Conservation (phyloP, 2,797 vertebrate species). For the Gymnodraco acuticeps region DNA sequence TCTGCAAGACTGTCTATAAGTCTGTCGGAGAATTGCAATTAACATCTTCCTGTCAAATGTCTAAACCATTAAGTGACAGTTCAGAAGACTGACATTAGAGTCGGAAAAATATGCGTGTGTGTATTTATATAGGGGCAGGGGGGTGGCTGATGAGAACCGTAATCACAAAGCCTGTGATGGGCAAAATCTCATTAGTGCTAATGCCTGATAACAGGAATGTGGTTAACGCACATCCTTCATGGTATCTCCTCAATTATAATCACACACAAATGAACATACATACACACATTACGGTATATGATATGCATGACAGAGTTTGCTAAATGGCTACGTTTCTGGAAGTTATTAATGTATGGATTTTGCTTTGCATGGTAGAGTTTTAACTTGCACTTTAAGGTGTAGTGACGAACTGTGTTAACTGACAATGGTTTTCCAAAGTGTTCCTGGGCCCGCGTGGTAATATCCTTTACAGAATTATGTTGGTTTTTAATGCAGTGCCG, state of each 20-base stretch:
- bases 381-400: too few relatives aligned
- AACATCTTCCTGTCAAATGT: slow-evolving; percentile 23
- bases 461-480: too few relatives aligned
- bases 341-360: too few relatives aligned
- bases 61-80: slow-evolving; percentile 15
- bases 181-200: slow-evolving; percentile 78
- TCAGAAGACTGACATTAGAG: slow-evolving; percentile 14
- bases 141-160: slow-evolving; percentile 58
- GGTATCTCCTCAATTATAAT: slow-evolving; percentile 38
- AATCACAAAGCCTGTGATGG: slow-evolving; percentile 72
- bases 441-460: too few relatives aligned
- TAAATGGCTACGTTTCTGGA: neutral
- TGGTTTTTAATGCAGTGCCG: too few relatives aligned
- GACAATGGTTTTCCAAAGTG: too few relatives aligned
- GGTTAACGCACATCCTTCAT: slow-evolving; percentile 55
- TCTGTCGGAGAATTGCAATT: slow-evolving; percentile 15
- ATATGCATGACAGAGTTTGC: slow-evolving; percentile 5
- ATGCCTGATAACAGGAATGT: slow-evolving; percentile 68
- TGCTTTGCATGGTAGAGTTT: too few relatives aligned
- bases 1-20: slow-evolving; percentile 2
- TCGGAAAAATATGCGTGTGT: neutral
- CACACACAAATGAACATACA: neutral
- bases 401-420: too few relatives aligned
- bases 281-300: neutral
- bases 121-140: slow-evolving; percentile 4